Base-by-base conservation (phyloP, 64 coral and sea anemone species). In the Stylophora pistillata region DNA sequence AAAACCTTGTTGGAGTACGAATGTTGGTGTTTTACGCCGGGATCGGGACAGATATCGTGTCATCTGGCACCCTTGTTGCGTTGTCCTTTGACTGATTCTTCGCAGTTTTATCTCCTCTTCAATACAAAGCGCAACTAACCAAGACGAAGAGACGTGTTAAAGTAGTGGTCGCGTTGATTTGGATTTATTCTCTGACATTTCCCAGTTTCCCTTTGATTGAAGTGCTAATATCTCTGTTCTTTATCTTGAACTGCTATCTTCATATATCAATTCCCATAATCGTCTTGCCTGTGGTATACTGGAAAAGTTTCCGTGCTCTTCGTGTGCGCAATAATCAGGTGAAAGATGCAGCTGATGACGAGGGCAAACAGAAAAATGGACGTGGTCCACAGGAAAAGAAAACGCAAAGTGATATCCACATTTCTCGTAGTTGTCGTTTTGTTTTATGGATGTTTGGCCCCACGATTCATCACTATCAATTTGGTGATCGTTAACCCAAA, bases 231-330 rank as follows among this genome's bases (percentile, higher is more conserved):
- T 21, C 29, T 63, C 5, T 81, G 7, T 37, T 47, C 41, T 30
- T 64, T 34, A 13, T 64, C 13, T 31, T 81, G 10, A 63, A 81
- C 13, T 63, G 57, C 5, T 57, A 81, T 64, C 23, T 81, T 64
- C 78, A 81, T 13, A 30, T 62, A 0, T 2, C 78, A 5, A 9
- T 81, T 60, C 78, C 78, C 2, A 18, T 81, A 12, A 20, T 81
- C 32, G 23, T 33, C 4, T 31, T 81, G 16, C 78, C 58, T 81
- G 6, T 63, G 29, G 78, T 81, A 16, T 81, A 64, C 78, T 81
- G 78, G 78, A 81, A 64, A 81, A 81, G 58, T 63, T 64, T 63
- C 57, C 18, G 55, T 12, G 78, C 58, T 10, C 78, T 81, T 23
- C 58, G 78, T 16, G 63, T 10, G 29, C 78, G 63, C 30, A 81